phyloP scores from a whole-genome alignment of 1,140 invertebrate genomes.

The Drosophila ohnishii region DNA sequence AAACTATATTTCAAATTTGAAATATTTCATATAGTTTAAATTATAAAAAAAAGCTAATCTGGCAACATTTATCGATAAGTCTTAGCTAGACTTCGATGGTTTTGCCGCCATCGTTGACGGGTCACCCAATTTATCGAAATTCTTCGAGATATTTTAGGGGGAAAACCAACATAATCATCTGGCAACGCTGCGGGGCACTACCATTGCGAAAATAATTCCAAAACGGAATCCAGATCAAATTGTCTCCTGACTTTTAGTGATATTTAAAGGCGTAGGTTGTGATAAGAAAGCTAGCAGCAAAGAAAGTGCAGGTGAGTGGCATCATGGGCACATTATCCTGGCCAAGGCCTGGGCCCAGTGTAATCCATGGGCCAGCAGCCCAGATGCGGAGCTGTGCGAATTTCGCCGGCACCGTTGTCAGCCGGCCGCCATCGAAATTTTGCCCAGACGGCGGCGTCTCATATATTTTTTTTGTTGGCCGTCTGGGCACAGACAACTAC shows the following conservation, averaged over 20 bases:
- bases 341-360: neutral
- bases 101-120: too few species aligned
- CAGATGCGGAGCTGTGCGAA: conserved; percentile 7
- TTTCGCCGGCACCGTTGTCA: conserved; percentile 21
- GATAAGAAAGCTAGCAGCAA: conserved; percentile 17
- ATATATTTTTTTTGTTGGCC: conserved; percentile 10
- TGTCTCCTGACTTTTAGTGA: conserved; percentile 3
- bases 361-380: neutral
- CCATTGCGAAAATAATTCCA: conserved; percentile 22
- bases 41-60: too few species aligned
- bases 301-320: conserved; percentile 26
- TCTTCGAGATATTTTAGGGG: too few species aligned
- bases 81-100: too few species aligned
- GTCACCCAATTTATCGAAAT: too few species aligned
- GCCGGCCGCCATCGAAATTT: conserved; percentile 29
- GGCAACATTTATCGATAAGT: too few species aligned
- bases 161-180: too few species aligned
- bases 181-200: neutral
- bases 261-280: conserved; percentile 30
- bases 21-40: too few species aligned
- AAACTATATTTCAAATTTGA: too few species aligned
- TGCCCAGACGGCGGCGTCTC: conserved; percentile 34
- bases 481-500: conserved; percentile 31
- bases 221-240: conserved; percentile 4
- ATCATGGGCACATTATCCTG: too few species aligned